These are phyloP conservation scores for Eueremaeus valkanovi DNA, from an alignment of 2,888 invertebrate genomes.

Conservation along the genomic window DNA sequence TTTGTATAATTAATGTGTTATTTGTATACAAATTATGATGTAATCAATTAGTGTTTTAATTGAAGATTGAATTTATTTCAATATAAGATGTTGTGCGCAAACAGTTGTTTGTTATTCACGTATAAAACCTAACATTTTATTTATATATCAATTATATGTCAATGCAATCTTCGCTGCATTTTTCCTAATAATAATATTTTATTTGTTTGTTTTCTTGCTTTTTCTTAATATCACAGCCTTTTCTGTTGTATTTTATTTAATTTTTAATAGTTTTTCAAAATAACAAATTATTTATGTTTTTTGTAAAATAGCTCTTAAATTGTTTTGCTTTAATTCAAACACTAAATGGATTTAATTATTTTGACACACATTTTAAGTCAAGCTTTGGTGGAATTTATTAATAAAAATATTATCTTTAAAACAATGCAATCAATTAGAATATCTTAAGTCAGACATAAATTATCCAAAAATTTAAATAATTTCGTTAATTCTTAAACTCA, in stretches of 20 bases:
- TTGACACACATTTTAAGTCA: conserved; percentile 7
- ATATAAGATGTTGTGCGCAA: conserved; percentile 30
- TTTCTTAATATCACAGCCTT: conserved; percentile 34
- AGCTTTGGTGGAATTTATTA: background rate
- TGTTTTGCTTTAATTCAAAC: background rate
- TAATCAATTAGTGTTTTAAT: conserved; percentile 23
- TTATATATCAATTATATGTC: background rate
- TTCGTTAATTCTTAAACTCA: too few species aligned
- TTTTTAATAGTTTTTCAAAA: background rate
- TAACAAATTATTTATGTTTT: background rate
- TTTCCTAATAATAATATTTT: background rate
- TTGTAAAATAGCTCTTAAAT: conserved; percentile 22
- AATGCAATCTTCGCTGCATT: conserved; percentile 12
- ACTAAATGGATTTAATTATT: background rate
- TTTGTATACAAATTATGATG: conserved; percentile 21
- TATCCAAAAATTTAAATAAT: too few species aligned
- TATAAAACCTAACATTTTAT: conserved; percentile 15
- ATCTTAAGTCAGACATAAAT: too few species aligned
- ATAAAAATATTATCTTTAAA: background rate
- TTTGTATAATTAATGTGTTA: conserved; percentile 21
- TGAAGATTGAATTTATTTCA: background rate
- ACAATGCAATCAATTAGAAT: too few species aligned
- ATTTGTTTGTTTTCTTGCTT: conserved; percentile 22
- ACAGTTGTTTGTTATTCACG: background rate
- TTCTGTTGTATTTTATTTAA: conserved; percentile 14